phyloP scores from a whole-genome alignment of 2,797 vertebrate genomes.

The Arvicola amphibius region DNA sequence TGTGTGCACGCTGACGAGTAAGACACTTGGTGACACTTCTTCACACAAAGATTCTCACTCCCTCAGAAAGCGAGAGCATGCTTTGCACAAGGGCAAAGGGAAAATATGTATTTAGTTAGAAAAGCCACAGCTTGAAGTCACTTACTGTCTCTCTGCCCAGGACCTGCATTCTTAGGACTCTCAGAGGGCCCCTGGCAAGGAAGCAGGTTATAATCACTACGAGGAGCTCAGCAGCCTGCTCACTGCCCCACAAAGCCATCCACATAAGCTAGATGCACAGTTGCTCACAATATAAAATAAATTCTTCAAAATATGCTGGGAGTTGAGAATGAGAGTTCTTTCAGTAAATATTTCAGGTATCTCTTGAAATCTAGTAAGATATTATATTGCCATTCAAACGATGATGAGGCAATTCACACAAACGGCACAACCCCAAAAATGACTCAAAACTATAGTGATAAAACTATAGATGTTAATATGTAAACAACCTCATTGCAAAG shows the following conservation, averaged over 20 bases:
- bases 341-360: not conserved
- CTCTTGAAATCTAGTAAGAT: not conserved
- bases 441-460: not conserved
- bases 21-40: constrained; percentile 76
- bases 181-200: not conserved
- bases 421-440: not conserved
- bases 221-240: not conserved
- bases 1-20: constrained; percentile 78
- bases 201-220: fast-evolving
- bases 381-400: not conserved
- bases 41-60: constrained; percentile 78
- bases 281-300: not conserved
- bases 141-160: not conserved
- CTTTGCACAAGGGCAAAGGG: constrained; percentile 56
- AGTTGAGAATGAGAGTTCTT: not conserved
- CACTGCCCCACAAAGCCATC: not conserved
- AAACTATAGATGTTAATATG: not conserved
- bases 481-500: not conserved
- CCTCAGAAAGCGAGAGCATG: constrained; percentile 75
- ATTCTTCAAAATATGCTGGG: not conserved
- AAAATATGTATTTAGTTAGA: constrained; percentile 63
- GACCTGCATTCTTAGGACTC: not conserved
- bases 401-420: not conserved
- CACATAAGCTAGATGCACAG: not conserved
- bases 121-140: constrained; percentile 57